Base-by-base conservation (phyloP, 2,888 invertebrate species). In the Andrena hattorfiana region DNA sequence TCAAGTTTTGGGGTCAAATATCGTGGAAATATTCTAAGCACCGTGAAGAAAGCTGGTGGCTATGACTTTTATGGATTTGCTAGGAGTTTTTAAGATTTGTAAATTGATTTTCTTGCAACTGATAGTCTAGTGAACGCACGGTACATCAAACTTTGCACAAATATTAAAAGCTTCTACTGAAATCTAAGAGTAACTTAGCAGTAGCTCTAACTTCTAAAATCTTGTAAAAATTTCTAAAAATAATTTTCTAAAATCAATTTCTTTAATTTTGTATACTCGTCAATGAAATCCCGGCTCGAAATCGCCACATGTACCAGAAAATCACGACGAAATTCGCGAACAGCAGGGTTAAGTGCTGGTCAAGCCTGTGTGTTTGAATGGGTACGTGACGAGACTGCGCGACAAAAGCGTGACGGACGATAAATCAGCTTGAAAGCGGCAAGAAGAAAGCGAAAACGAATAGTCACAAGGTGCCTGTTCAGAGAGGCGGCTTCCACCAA, bases 351-450 rank as follows among this genome's bases (percentile, higher is more conserved):
- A 23, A 42, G 30, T 13, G 42, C 8, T n/a, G 26, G 59, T 35
- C 73, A 35, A 16, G 26, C 62, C 20, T 26, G 42, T 80, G 69
- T 71, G 59, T 84, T 73, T 73, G 67, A 59, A 30, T 49, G 30
- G 10, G 20, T 54, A 74, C 54, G 66, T 70, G 77, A 70, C 66
- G 42, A n/a, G 67, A 35, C 62, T 83, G 51, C 30, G 30, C 49
- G 62, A 30, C 51, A 56, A 59, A 78, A 67, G 20, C n/a, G 51
- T 10, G 73, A 28, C 78, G 48, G 54, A 23, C 35, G 69, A 73
- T 81, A 84, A 84, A 84, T 84, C 81, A 67, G 67, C 32, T 62
- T 23, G 42, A 23, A 30, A 23, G 49, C 16, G 62, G 51, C 1
- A 42, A 30, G 56, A 62, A 42, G 64, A 42, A 42, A 42, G 42